These are phyloP conservation scores for Cetonia aurata DNA, from an alignment of 2,888 invertebrate genomes.

Conservation along the genomic window DNA sequence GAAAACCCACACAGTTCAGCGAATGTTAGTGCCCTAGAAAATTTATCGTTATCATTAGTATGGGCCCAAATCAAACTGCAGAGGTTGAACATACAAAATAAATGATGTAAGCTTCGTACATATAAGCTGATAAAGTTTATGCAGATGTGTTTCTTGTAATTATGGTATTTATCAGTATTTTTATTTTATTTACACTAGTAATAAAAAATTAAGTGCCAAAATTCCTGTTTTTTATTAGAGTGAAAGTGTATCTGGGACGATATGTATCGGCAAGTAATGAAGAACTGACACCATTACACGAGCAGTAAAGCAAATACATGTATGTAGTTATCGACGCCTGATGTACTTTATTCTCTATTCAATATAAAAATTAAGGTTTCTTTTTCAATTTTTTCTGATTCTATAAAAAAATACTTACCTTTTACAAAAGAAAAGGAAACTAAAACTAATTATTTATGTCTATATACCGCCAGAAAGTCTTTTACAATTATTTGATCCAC, in stretches of 20 bases:
- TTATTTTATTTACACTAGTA: conserved; percentile 15
- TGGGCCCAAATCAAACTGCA: conserved; percentile 30
- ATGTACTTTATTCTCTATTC: no score
- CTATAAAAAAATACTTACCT: no score
- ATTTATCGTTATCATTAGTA: conserved; percentile 21
- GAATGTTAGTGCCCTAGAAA: conserved; percentile 5
- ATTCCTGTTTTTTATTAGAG: not conserved
- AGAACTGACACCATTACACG: no score
- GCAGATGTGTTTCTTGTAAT: not conserved
- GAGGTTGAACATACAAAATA: conserved; percentile 14
- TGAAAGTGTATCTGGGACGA: not conserved
- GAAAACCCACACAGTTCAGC: not conserved
- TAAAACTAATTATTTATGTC: no score
- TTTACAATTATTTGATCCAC: no score
- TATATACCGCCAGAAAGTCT: no score
- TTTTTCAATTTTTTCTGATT: no score
- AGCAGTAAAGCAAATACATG: no score
- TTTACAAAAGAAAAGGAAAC: no score
- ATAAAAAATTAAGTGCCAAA: conserved; percentile 12
- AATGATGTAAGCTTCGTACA: not conserved
- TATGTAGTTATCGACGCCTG: no score
- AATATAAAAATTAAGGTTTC: no score
- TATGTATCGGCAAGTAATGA: not conserved
- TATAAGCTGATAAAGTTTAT: no score
- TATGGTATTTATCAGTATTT: not conserved